Evolutionary conservation across 2,888 invertebrate genomes (phyloP), one percentile per base, ranked within the genome.

Genomic region (Mesochorus sp.): DNA sequence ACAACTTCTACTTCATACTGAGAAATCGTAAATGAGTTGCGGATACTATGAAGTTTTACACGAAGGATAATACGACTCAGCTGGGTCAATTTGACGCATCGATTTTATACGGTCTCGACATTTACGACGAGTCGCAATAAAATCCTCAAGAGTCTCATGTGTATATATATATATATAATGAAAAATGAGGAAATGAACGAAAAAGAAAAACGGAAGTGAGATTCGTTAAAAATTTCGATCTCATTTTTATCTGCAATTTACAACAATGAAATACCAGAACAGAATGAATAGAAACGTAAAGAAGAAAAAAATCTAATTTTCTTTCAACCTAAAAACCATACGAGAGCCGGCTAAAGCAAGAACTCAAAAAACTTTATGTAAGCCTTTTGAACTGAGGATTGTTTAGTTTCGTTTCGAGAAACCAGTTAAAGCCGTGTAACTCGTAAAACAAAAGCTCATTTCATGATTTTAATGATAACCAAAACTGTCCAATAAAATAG

Each of bases 21-120:
- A 47, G 47, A 19, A 47, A 47, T 14, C 47, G 47, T 47, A 47
- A 47, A 47, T 47, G 19, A 47, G 6, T 10, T 17, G n/a, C n/a
- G n/a, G n/a, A n/a, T n/a, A n/a, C 21, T 10, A 47, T 47, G 21
- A 47, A 47, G 47, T 47, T 47, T 47, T 2, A n/a, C 19, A 19
- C 21, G 8, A 19, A 47, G 19, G 19, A 47, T 8, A 47, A 8
- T 19, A 47, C n/a, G 47, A 47, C 6, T 14, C 4, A 1, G 4
- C 39, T 12, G n/a, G 53, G 17, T 53, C 53, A 31, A 53, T 53
- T 53, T 28, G 31, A 53, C 31, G 53, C 28, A 53, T 53, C 31
- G 31, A 5, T 12, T 53, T 24, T 24, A 2, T 4, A 6, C n/a
- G 26, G 12, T 3, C 26, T 3, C 24, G 26, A 51, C 51, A 26